phyloP scores from a whole-genome alignment of 2,888 invertebrate genomes.

The Chymomyza amoena region DNA sequence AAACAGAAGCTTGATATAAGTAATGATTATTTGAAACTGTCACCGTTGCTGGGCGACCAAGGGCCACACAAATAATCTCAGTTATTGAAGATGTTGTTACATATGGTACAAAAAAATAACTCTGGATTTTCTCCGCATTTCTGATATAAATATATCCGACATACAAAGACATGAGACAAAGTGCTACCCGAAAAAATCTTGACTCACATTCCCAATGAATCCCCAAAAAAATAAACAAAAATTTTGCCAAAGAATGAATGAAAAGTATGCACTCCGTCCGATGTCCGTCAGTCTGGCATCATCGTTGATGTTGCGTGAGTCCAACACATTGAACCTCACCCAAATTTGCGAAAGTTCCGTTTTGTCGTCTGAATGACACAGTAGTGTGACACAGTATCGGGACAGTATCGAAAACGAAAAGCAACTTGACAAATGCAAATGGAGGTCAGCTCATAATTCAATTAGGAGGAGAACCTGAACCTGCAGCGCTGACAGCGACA shows the following conservation, averaged over 20 bases:
- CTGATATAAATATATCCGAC: too few relatives aligned
- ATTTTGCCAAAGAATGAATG: too few relatives aligned
- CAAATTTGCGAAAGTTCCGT: constrained; percentile 46
- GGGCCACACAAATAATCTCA: too few relatives aligned
- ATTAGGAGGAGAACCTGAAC: constrained; percentile 61
- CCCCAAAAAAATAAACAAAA: not conserved
- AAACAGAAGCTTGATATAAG: not conserved
- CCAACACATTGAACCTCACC: constrained; percentile 11
- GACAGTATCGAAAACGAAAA: constrained; percentile 63
- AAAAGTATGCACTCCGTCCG: too few relatives aligned
- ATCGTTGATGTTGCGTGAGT: not conserved
- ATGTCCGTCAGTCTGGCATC: too few relatives aligned
- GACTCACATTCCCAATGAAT: too few relatives aligned
- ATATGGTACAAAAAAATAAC: too few relatives aligned
- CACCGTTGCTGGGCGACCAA: too few relatives aligned
- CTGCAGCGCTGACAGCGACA: constrained; percentile 55
- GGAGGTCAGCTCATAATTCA: constrained; percentile 72
- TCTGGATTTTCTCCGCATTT: too few relatives aligned
- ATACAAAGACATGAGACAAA: too few relatives aligned
- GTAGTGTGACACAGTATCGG: constrained; percentile 30
- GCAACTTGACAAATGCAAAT: constrained; percentile 41
- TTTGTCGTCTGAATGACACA: constrained; percentile 58
- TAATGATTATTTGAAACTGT: not conserved
- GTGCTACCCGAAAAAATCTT: too few relatives aligned
- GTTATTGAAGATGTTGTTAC: too few relatives aligned